Conservation (phyloP, 2,888 invertebrate species). For the Bruchidius siliquastri region DNA sequence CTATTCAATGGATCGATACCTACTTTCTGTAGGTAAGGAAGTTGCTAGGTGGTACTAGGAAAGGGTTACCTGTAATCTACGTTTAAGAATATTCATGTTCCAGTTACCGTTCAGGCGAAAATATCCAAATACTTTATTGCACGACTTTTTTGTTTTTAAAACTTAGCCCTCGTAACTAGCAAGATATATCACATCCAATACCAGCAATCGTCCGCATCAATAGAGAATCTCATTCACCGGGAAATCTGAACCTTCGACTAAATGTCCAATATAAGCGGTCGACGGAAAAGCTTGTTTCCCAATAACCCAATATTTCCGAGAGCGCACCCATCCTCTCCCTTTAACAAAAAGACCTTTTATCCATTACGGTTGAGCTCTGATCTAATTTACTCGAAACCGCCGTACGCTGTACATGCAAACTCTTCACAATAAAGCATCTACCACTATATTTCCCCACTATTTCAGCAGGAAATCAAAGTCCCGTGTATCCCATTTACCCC, state of each 20-base stretch:
- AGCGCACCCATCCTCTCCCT: not conserved
- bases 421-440: not conserved
- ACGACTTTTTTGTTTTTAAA: too few relatives aligned
- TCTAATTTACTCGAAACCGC: not conserved
- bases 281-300: not conserved
- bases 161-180: not conserved
- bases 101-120: too few relatives aligned
- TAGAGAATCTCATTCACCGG: not conserved
- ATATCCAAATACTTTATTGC: too few relatives aligned
- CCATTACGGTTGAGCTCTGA: not conserved
- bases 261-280: not conserved
- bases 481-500: not conserved
- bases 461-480: not conserved
- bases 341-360: not conserved
- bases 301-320: not conserved
- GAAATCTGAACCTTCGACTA: not conserved
- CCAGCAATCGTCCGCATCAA: not conserved
- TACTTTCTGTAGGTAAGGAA: too few relatives aligned
- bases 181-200: not conserved
- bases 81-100: too few relatives aligned
- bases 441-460: not conserved
- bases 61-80: too few relatives aligned
- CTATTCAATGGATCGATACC: too few relatives aligned
- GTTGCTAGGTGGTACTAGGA: too few relatives aligned
- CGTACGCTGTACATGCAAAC: not conserved